These are phyloP conservation scores for Betta splendens DNA, from an alignment of 2,797 vertebrate species.

Conservation along the genomic window DNA sequence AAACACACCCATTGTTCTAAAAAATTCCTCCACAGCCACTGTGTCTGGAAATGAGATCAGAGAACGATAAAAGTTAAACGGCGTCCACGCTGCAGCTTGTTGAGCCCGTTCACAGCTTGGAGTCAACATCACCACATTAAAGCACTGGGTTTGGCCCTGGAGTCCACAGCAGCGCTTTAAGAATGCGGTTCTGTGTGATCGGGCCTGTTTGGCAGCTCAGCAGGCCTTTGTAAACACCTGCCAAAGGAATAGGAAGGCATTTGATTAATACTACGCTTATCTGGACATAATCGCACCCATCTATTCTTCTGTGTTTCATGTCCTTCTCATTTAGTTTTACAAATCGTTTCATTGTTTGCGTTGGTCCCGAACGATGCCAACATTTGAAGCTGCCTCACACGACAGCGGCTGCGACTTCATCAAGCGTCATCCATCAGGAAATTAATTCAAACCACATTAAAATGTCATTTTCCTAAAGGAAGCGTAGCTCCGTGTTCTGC, in stretches of 20 bases:
- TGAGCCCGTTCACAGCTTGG: too few relatives aligned
- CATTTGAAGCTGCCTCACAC: not conserved
- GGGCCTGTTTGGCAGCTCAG: conserved; percentile 10
- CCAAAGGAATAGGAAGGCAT: conserved; percentile 15
- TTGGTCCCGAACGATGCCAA: conserved; percentile 2
- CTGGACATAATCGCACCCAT: conserved; percentile 20
- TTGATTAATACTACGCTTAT: conserved; percentile 15
- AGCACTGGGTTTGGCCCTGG: too few relatives aligned
- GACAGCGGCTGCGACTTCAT: conserved; percentile 17
- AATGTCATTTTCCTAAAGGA: not conserved
- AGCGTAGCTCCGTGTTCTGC: not conserved
- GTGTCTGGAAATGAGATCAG: conserved; percentile 49
- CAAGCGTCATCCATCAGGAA: conserved; percentile 10
- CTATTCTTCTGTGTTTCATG: conserved; percentile 9
- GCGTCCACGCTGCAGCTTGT: not conserved
- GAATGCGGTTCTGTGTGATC: not conserved
- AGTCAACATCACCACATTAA: too few relatives aligned
- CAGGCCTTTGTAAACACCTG: conserved; percentile 7
- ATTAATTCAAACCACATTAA: conserved; percentile 6
- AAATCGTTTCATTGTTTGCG: conserved; percentile 12
- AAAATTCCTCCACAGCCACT: conserved; percentile 48
- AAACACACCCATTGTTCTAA: conserved; percentile 65
- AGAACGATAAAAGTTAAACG: conserved; percentile 23
- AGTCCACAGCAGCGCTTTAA: not conserved
- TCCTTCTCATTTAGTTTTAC: conserved; percentile 18